These are phyloP conservation scores for Uloborus diversus DNA, from an alignment of 1,140 invertebrate genomes.

Conservation along the genomic window DNA sequence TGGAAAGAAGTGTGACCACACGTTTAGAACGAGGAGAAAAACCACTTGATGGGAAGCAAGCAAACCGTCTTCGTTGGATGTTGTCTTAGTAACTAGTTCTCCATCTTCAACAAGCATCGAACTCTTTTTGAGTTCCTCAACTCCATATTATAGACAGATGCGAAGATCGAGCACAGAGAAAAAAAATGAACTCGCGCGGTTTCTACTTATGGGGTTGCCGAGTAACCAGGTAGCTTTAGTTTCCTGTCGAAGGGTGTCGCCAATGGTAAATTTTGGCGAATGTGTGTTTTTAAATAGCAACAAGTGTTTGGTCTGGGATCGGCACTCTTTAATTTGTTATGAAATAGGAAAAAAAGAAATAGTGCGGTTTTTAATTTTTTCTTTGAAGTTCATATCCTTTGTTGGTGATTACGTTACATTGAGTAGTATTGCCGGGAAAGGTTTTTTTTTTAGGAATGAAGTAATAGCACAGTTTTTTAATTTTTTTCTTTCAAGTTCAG, in stretches of 20 bases:
- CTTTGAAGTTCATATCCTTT: too few species aligned
- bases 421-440: too few species aligned
- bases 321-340: too few species aligned
- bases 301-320: too few species aligned
- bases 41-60: neutral
- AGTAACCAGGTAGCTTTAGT: constrained; percentile 1
- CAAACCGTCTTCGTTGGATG: constrained; percentile 7
- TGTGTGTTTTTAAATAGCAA: too few species aligned
- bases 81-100: constrained; percentile 6
- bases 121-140: constrained; percentile 12
- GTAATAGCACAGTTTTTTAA: too few species aligned
- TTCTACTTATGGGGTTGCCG: constrained; percentile 25
- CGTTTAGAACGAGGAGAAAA: neutral
- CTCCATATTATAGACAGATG: constrained; percentile 9
- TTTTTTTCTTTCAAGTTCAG: too few species aligned
- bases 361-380: too few species aligned
- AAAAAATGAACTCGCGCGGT: neutral
- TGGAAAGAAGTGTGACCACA: neutral
- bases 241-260: constrained; percentile 23
- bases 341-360: too few species aligned
- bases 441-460: too few species aligned
- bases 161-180: neutral
- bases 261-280: neutral
- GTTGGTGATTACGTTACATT: too few species aligned
- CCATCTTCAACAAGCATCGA: constrained; percentile 1